phyloP scores from a whole-genome alignment of 2,888 invertebrate genomes.

The Onthophagus sagittarius region DNA sequence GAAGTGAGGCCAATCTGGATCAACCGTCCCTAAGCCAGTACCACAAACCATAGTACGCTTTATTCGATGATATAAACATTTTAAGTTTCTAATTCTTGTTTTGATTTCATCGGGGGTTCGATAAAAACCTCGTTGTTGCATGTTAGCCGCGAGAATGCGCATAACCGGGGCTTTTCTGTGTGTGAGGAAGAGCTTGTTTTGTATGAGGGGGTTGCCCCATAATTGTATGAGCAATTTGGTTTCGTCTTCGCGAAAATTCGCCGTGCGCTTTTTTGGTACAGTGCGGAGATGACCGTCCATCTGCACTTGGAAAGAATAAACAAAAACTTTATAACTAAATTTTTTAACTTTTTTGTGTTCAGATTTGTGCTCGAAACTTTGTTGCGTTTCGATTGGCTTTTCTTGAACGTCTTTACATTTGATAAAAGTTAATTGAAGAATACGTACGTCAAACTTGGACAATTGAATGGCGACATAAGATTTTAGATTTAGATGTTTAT shows the following conservation, averaged over 20 bases:
- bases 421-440: too few species aligned
- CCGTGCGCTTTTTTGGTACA: constrained; percentile 52
- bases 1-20: constrained; percentile 58
- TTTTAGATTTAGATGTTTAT: too few species aligned
- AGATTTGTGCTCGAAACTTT: too few species aligned
- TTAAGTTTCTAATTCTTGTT: constrained; percentile 57
- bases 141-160: constrained; percentile 54
- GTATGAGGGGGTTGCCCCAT: constrained; percentile 58
- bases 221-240: constrained; percentile 57
- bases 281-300: constrained; percentile 40
- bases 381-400: too few species aligned
- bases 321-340: too few species aligned
- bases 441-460: too few species aligned
- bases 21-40: constrained; percentile 47
- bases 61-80: constrained; percentile 58
- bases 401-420: too few species aligned
- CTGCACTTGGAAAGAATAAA: constrained; percentile 19
- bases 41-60: constrained; percentile 55
- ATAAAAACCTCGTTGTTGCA: constrained; percentile 58
- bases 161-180: constrained; percentile 59
- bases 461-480: too few species aligned
- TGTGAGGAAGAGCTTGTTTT: constrained; percentile 56
- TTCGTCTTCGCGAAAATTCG: constrained; percentile 60
- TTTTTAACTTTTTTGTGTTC: too few species aligned
- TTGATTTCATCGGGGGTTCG: constrained; percentile 58